A percentile compares a stretch with the other conserved stretches of the same genome.
These are phyloP conservation scores for Synergus gifuensis DNA, from an alignment of 2,888 invertebrate species.

Conservation along the genomic window DNA sequence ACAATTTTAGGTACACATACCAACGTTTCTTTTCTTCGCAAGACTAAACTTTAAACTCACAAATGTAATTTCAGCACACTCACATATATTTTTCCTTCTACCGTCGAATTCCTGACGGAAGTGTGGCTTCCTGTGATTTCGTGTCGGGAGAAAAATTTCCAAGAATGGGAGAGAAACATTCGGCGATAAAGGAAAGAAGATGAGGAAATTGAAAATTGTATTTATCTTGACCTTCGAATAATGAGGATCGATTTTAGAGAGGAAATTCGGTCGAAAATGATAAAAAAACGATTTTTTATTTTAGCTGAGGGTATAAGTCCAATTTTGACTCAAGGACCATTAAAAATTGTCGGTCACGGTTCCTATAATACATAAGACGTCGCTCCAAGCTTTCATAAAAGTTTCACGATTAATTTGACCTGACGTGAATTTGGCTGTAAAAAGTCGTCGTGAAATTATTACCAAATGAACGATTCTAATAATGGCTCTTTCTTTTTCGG, in stretches of 20 bases:
- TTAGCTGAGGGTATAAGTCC: neutral
- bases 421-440: conserved; percentile 30
- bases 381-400: conserved; percentile 20
- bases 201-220: neutral
- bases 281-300: neutral
- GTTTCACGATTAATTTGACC: conserved; percentile 25
- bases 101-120: neutral
- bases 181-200: neutral
- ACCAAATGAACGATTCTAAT: conserved; percentile 26
- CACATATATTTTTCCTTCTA: neutral
- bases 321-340: neutral
- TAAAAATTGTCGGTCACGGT: conserved; percentile 3
- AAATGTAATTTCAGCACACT: neutral
- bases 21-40: neutral
- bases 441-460: conserved; percentile 18
- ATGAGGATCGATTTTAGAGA: neutral
- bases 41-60: neutral
- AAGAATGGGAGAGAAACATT: neutral
- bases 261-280: neutral
- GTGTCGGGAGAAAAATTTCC: neutral
- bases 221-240: neutral
- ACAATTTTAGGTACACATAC: neutral
- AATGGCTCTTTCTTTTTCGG: conserved; percentile 32
- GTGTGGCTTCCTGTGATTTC: conserved; percentile 6
- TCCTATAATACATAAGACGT: neutral